phyloP scores from a whole-genome alignment of 2,113 vertebrate species.

The Sapayoa aenigma region DNA sequence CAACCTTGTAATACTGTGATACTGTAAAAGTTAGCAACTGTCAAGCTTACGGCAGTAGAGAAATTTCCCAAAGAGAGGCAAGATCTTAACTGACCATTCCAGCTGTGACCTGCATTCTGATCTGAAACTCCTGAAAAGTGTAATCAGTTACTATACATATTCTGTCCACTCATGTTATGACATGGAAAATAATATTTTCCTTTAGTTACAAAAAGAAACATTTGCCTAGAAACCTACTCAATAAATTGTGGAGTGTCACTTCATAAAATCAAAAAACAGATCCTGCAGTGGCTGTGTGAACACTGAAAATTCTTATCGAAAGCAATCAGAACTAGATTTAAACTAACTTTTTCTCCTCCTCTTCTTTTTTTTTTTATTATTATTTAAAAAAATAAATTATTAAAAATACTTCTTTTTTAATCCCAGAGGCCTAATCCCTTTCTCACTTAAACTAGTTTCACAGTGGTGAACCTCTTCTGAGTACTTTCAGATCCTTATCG shows the following conservation, averaged over 20 bases:
- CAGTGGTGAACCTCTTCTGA: neutral
- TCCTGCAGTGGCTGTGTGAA: neutral
- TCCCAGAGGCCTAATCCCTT: neutral
- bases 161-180: neutral
- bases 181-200: neutral
- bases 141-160: neutral
- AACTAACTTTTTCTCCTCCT: neutral
- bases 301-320: neutral
- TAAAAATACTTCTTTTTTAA: neutral
- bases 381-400: neutral
- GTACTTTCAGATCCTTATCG: neutral
- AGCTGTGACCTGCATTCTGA: neutral
- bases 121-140: neutral
- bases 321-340: neutral
- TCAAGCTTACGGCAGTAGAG: neutral
- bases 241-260: neutral
- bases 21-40: neutral
- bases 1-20: too few species aligned
- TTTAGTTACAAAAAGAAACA: neutral
- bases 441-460: neutral
- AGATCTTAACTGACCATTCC: neutral
- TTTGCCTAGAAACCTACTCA: neutral
- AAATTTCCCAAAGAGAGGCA: neutral
- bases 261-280: neutral
- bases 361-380: neutral